Conservation (phyloP, 2,888 invertebrate genomes). For the Watsonalla binaria region DNA sequence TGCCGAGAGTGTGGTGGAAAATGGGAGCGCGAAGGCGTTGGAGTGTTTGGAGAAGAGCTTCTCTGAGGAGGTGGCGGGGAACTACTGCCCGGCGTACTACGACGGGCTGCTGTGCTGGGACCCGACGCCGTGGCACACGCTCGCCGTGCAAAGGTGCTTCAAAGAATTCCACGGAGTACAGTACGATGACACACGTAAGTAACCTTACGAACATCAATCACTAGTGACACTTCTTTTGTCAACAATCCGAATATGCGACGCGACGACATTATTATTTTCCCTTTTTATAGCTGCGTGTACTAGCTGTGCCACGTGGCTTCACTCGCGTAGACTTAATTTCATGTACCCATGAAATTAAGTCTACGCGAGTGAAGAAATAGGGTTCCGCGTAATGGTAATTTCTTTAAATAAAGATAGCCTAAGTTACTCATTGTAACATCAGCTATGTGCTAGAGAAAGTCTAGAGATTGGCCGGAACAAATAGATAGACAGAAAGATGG, state of each 20-base stretch:
- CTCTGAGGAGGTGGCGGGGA: slow-evolving; percentile 32
- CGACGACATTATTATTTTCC: too few species aligned
- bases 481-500: neutral
- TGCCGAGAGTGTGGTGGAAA: slow-evolving; percentile 53
- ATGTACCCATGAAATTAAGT: too few species aligned
- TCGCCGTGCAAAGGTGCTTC: slow-evolving; percentile 87
- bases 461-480: too few species aligned
- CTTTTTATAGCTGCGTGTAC: too few species aligned
- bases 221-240: neutral
- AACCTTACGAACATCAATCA: slow-evolving; percentile 1
- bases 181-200: slow-evolving; percentile 92
- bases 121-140: slow-evolving; percentile 82
- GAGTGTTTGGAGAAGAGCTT: slow-evolving; percentile 55
- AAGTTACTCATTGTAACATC: too few species aligned
- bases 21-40: slow-evolving; percentile 52
- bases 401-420: too few species aligned
- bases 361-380: too few species aligned
- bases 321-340: too few species aligned
- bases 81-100: slow-evolving; percentile 82
- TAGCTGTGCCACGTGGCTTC: too few species aligned
- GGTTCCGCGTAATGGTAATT: too few species aligned
- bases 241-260: neutral
- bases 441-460: too few species aligned
- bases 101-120: slow-evolving; percentile 93
- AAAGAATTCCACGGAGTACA: slow-evolving; percentile 86